Conservation (phyloP, 2,888 invertebrate genomes). For the Hypolimnas misippus region DNA sequence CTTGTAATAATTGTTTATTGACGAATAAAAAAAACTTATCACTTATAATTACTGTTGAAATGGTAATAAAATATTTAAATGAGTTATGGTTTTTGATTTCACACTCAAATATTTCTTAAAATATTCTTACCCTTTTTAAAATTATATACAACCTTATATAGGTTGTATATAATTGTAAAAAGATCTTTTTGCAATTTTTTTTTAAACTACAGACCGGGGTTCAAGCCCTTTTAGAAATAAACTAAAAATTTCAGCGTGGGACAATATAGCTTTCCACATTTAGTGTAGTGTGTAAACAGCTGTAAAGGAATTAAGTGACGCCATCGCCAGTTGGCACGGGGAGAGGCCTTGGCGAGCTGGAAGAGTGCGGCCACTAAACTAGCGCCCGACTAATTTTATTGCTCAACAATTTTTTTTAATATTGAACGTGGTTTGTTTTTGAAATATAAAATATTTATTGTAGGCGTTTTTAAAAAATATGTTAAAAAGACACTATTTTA, state of each 20-base stretch:
- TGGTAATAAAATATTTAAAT: constrained; percentile 55
- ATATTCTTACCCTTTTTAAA: neutral
- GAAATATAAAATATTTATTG: too few species aligned
- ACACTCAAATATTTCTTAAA: neutral
- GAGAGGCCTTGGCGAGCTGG: constrained; percentile 54
- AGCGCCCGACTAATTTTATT: constrained; percentile 12
- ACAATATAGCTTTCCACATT: constrained; percentile 8
- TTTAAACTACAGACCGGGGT: too few species aligned
- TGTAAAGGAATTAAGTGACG: constrained; percentile 49
- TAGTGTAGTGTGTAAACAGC: constrained; percentile 41
- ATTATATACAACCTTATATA: too few species aligned
- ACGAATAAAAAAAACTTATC: constrained; percentile 55
- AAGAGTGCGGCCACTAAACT: constrained; percentile 30
- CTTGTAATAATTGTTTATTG: constrained; percentile 20
- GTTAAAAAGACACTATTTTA: too few species aligned
- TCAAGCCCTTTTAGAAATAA: neutral
- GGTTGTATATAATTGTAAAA: too few species aligned
- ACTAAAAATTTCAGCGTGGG: constrained; percentile 5
- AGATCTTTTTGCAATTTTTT: too few species aligned
- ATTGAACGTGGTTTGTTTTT: too few species aligned
- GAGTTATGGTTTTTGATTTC: constrained; percentile 27
- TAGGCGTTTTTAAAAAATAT: too few species aligned
- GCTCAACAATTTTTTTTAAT: too few species aligned
- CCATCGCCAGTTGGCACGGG: constrained; percentile 52
- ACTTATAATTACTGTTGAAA: constrained; percentile 77